These are phyloP conservation scores for Pseudomyrmex gracilis DNA, from an alignment of 1,140 invertebrate species.

Conservation along the genomic window DNA sequence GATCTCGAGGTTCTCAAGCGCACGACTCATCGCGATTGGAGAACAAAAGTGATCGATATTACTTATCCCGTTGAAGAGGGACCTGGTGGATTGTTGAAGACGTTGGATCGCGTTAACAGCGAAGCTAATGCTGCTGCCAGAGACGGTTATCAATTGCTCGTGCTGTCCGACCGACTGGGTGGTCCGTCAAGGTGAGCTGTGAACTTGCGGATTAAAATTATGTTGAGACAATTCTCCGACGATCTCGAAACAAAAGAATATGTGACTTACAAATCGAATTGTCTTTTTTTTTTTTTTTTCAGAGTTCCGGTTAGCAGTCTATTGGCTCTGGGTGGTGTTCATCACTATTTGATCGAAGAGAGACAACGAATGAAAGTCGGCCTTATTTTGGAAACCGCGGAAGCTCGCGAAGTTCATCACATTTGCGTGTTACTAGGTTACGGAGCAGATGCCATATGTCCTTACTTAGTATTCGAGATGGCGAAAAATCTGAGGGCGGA, in stretches of 20 bases:
- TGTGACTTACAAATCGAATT: too few species aligned
- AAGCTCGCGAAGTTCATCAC: constrained; percentile 98
- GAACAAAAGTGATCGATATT: constrained; percentile 95
- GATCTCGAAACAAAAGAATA: too few species aligned
- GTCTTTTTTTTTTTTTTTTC: constrained; percentile 47
- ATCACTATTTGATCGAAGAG: constrained; percentile 98
- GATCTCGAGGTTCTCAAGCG: constrained; percentile 95
- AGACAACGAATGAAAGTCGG: constrained; percentile 98
- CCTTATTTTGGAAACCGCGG: constrained; percentile 96
- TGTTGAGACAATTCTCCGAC: too few species aligned
- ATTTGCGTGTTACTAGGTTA: constrained; percentile 98
- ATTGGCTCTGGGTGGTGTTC: constrained; percentile 96
- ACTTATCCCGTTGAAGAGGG: constrained; percentile 93
- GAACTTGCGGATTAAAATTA: background rate
- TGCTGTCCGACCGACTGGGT: constrained; percentile 94
- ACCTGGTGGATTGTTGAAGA: constrained; percentile 90
- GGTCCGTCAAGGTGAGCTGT: constrained; percentile 87
- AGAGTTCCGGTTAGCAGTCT: constrained; percentile 93
- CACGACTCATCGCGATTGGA: constrained; percentile 96
- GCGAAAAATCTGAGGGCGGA: constrained; percentile 93
- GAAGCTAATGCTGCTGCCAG: constrained; percentile 94
- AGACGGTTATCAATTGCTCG: constrained; percentile 93
- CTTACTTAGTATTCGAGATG: constrained; percentile 98
- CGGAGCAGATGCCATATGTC: constrained; percentile 98
- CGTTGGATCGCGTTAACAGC: constrained; percentile 92